Evolutionary conservation across 2,113 vertebrate genomes (phyloP).

Genomic region (Riparia riparia): DNA sequence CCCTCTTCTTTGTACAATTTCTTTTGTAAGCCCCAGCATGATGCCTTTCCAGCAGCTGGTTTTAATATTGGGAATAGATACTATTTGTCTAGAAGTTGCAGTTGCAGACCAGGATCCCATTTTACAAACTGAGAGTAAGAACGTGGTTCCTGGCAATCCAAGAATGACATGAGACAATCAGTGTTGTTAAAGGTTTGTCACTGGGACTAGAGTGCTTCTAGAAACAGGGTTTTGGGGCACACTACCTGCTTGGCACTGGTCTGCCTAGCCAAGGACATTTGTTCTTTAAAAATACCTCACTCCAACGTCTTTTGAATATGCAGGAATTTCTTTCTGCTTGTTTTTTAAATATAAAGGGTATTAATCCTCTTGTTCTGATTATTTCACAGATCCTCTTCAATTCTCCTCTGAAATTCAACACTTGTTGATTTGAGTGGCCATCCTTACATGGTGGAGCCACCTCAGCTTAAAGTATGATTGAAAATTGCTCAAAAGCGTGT

Average conservation of each 20-base stretch:
- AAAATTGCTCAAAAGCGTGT: neutral
- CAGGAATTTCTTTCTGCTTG: neutral
- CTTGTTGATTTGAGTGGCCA: neutral
- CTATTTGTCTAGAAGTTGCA: constrained; percentile 49
- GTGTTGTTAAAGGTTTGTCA: neutral
- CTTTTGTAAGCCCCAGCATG: constrained; percentile 51
- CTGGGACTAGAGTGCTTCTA: neutral
- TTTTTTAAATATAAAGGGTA: neutral
- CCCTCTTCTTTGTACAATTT: constrained; percentile 32
- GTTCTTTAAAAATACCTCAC: neutral
- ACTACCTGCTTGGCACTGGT: neutral
- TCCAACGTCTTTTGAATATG: neutral
- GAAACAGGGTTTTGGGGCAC: neutral
- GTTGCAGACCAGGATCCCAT: neutral
- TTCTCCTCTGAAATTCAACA: neutral
- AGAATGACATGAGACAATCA: neutral
- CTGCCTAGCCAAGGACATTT: neutral
- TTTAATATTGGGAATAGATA: constrained; percentile 52
- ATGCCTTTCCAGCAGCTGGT: constrained; percentile 43
- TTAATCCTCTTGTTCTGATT: neutral
- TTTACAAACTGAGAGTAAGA: constrained; percentile 7
- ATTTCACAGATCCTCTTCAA: neutral
- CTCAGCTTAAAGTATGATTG: neutral
- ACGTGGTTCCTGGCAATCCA: neutral
- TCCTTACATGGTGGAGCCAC: neutral